Conservation (phyloP, 2,113 vertebrate species). For the Stigmatopora argus region DNA sequence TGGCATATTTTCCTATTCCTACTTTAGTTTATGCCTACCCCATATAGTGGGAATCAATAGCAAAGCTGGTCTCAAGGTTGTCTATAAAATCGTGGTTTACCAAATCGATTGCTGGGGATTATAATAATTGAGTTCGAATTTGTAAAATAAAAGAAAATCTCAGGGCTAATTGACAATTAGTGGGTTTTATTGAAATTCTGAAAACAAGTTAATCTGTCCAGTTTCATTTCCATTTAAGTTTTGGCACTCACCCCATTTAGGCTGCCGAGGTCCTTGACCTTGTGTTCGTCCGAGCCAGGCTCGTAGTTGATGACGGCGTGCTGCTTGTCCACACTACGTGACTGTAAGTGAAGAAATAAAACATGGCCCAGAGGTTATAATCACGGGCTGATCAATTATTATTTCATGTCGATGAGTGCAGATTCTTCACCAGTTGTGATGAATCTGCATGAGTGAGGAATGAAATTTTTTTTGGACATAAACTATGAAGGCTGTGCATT, state of each 20-base stretch:
- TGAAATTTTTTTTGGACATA: neutral
- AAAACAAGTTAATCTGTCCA: constrained; percentile 18
- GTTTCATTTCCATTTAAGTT: neutral
- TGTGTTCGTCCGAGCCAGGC: constrained; percentile 81
- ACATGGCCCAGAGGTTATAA: neutral
- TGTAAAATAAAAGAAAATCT: constrained; percentile 7
- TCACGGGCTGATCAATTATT: neutral
- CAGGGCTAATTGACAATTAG: constrained; percentile 18
- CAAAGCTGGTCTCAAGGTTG: neutral
- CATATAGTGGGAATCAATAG: neutral
- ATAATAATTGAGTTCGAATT: constrained; percentile 40
- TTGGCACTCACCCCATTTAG: constrained; percentile 89
- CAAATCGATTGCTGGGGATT: constrained; percentile 19
- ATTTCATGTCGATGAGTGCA: neutral
- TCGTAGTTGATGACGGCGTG: constrained; percentile 98
- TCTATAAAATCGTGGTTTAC: neutral
- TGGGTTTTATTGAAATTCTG: constrained; percentile 15
- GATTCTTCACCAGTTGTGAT: neutral
- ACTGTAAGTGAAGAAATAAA: constrained; percentile 68
- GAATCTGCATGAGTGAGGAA: neutral
- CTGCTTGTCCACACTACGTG: constrained; percentile 95
- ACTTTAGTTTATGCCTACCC: too few species aligned
- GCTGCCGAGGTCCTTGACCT: constrained; percentile 96
- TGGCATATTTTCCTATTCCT: too few species aligned
- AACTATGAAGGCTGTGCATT: constrained; percentile 7